phyloP scores from a whole-genome alignment of 2,888 invertebrate species.

The Chironomus riparius region DNA sequence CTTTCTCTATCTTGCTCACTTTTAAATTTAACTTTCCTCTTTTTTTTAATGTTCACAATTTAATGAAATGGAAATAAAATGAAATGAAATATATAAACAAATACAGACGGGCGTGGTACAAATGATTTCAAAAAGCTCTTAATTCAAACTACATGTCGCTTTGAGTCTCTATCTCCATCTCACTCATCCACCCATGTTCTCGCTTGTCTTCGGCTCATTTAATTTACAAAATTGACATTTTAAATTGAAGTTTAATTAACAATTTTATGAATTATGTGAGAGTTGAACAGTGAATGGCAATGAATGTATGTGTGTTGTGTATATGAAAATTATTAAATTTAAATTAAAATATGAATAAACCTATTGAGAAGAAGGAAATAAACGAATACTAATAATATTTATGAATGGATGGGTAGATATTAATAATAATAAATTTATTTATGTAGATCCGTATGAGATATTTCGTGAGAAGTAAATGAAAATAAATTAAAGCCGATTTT shows the following conservation, averaged over 20 bases:
- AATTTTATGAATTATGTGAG: conserved; percentile 10
- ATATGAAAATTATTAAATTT: too few relatives aligned
- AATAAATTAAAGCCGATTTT: conserved; percentile 19
- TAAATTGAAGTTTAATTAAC: conserved; percentile 25
- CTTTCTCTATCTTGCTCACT: too few relatives aligned
- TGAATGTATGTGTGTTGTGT: background rate
- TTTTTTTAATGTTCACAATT: too few relatives aligned
- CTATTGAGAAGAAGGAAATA: background rate
- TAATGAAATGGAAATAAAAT: too few relatives aligned
- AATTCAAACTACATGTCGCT: too few relatives aligned
- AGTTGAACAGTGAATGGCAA: background rate
- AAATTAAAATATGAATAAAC: background rate
- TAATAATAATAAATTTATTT: background rate
- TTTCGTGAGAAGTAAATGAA: conserved; percentile 3
- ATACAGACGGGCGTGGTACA: background rate
- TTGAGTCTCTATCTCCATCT: too few relatives aligned
- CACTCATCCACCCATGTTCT: too few relatives aligned
- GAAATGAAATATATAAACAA: too few relatives aligned
- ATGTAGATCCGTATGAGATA: too few relatives aligned
- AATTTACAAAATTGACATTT: conserved; percentile 27
- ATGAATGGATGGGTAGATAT: background rate
- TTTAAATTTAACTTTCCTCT: too few relatives aligned
- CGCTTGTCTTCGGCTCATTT: conserved; percentile 9
- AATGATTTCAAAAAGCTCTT: background rate
- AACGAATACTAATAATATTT: background rate